Conservation (phyloP, 2,113 vertebrate species). For the Eulacestoma nigropectus region DNA sequence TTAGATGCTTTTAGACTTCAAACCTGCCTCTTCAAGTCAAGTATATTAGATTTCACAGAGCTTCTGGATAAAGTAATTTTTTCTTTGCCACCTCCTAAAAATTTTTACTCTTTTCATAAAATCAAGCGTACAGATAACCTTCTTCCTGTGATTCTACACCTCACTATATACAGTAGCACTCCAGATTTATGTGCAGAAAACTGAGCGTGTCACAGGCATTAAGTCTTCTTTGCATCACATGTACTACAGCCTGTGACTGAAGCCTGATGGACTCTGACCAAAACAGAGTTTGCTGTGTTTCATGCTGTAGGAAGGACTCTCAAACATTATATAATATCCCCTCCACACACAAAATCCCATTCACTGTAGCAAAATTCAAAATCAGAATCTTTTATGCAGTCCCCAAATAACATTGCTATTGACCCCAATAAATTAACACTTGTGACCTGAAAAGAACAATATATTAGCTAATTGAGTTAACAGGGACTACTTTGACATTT, state of each 20-base stretch:
- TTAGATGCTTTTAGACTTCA: background rate
- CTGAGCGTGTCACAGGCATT: accelerated
- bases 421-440: background rate
- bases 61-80: background rate
- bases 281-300: background rate
- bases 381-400: background rate
- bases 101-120: background rate
- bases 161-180: background rate
- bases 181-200: background rate
- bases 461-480: background rate
- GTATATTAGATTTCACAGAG: background rate
- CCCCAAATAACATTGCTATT: background rate
- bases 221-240: background rate
- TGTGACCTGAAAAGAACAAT: background rate
- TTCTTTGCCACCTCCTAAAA: accelerated
- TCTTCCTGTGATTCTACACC: background rate
- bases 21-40: background rate
- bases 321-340: background rate
- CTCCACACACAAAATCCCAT: no score
- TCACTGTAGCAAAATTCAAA: background rate
- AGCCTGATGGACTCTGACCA: background rate
- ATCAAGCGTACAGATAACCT: background rate
- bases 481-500: background rate
- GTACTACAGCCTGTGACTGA: background rate
- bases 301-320: background rate